phyloP scores from a whole-genome alignment of 2,113 vertebrate genomes.

The Burhinus oedicnemus region DNA sequence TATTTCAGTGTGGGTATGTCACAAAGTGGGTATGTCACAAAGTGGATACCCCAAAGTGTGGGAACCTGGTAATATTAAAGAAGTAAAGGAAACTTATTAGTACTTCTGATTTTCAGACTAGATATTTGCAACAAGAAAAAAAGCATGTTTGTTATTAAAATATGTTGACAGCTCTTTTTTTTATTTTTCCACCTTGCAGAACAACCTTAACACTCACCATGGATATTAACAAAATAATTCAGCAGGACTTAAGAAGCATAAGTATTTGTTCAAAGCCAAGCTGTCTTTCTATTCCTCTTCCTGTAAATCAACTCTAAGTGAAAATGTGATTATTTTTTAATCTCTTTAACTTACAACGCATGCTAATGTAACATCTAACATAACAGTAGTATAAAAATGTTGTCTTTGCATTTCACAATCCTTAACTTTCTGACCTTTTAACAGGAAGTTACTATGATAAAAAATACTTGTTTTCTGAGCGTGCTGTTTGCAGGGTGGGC shows the following conservation, averaged over 20 bases:
- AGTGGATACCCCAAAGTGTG: neutral
- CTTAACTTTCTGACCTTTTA: neutral
- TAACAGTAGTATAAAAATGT: neutral
- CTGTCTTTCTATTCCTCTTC: neutral
- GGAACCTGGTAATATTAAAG: neutral
- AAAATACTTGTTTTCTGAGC: neutral
- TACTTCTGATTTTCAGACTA: neutral
- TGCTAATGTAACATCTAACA: neutral
- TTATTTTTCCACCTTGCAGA: neutral
- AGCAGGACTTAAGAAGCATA: neutral
- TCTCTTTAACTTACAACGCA: neutral
- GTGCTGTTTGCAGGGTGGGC: neutral
- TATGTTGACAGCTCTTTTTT: accelerated
- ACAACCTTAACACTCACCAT: neutral
- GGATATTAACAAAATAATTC: neutral
- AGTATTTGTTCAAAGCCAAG: neutral
- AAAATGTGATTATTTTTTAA: neutral
- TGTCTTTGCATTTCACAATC: neutral
- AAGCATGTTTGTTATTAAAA: neutral
- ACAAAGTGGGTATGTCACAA: no score
- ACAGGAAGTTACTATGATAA: neutral
- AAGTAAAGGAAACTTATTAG: neutral
- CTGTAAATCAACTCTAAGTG: neutral
- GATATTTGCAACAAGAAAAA: neutral
- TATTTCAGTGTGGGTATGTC: neutral